Evolutionary conservation across 2,888 invertebrate species (phyloP).

Genomic region (Stomorhina lunata): DNA sequence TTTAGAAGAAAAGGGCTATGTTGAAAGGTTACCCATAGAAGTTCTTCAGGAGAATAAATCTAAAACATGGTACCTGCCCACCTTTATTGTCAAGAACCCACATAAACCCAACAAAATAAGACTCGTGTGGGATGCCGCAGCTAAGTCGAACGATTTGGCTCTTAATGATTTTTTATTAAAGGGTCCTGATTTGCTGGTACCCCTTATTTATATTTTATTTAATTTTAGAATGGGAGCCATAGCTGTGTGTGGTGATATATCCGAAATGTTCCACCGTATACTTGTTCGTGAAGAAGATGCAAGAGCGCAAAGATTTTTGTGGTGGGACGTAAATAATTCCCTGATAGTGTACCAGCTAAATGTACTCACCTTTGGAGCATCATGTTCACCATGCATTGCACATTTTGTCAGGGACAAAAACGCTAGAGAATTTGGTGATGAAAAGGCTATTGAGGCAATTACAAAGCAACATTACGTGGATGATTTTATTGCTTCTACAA

Average conservation of each 20-base stretch:
- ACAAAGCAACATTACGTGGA: too few relatives aligned
- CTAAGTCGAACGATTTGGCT: too few relatives aligned
- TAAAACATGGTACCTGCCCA: constrained; percentile 40
- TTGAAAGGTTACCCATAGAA: not conserved
- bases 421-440: too few relatives aligned
- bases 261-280: not conserved
- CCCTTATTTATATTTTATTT: not conserved
- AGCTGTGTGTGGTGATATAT: not conserved
- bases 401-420: too few relatives aligned
- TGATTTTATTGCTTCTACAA: not conserved
- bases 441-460: too few relatives aligned
- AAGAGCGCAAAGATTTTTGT: not conserved
- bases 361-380: too few relatives aligned
- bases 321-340: not conserved
- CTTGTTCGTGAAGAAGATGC: not conserved
- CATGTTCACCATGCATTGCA: too few relatives aligned
- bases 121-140: too few relatives aligned
- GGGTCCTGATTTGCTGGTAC: too few relatives aligned
- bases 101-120: constrained; percentile 17
- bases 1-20: not conserved
- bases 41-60: not conserved
- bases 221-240: not conserved
- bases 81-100: constrained; percentile 26
- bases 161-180: too few relatives aligned
- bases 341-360: too few relatives aligned